Evolutionary conservation across 2,113 vertebrate species (phyloP), one percentile per base, ranked within the genome.

Genomic region (Neopipo cinnamomea): DNA sequence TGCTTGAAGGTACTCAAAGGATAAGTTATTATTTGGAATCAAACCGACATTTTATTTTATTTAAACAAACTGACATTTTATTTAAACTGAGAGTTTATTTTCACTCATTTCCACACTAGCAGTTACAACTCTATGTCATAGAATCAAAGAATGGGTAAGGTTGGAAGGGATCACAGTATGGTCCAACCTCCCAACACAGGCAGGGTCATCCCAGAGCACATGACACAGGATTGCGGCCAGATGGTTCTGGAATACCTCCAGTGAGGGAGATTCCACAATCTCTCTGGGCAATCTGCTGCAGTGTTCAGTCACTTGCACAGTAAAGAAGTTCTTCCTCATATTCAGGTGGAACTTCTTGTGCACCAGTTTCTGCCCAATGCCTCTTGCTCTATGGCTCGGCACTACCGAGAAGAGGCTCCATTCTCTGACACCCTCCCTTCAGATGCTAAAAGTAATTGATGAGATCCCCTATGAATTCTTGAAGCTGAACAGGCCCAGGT

Each of bases 281-380:
- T 39, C 28, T 47, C 75, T 47, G n/a, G n/a, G 5, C 10, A 71
- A n/a, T n/a, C 18, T 70, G 6, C 30, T 9, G 9, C 39, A 46
- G 3, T 9, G 14, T 9, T 62, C 0, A 0, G 11, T 24, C 23
- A 71, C 47, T 25, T 24, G 15, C 19, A n/a, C 39, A 41, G 20
- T 41, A 16, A 63, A 67, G 44, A 35, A 28, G 3, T 47, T 55
- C n/a, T 55, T 78, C n/a, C 28, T 88, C n/a, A 17, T 41, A 24
- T 39, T 79, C n/a, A 47, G n/a, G 10, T n/a, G n/a, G 6, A 71
- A 20, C 10, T n/a, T 46, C 20, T 28, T 65, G 39, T 42, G 39
- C 39, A 31, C 14, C 37, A 63, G 13, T 31, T 31, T 42, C 62
- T 31, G 18, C 39, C 20, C 21, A 5, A 7, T 30, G 12, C 27